These are phyloP conservation scores for Microcebus griseorufus DNA, from an alignment of 2,113 vertebrate species.

Conservation along the genomic window DNA sequence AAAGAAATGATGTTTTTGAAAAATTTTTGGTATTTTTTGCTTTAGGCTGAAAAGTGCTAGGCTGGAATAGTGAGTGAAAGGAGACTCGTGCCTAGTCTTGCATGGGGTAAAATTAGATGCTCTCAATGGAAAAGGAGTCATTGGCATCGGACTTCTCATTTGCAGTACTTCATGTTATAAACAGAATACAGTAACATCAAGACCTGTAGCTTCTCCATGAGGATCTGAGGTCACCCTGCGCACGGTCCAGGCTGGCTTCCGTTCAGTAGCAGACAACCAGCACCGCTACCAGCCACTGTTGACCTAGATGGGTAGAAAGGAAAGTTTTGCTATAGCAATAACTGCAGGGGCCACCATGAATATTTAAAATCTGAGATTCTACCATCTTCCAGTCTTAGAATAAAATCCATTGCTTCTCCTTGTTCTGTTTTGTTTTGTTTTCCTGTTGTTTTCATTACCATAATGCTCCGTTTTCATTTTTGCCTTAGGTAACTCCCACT, in stretches of 20 bases:
- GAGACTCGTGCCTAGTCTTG: not conserved
- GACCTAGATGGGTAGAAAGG: not conserved
- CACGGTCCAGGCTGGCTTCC: not conserved
- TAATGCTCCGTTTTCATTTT: not conserved
- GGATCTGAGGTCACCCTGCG: not conserved
- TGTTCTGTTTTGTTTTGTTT: not conserved
- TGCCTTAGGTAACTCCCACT: not conserved
- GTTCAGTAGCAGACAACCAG: not conserved
- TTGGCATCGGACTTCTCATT: not conserved
- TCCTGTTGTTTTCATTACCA: not conserved
- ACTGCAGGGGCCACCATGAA: not conserved
- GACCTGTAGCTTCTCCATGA: not conserved
- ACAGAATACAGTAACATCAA: not conserved
- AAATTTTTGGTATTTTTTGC: not conserved
- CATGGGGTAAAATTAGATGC: not conserved
- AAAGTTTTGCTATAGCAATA: not conserved
- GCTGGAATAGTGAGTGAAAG: not conserved
- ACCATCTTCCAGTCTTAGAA: not conserved
- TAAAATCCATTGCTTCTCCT: not conserved
- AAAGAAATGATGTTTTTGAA: not conserved
- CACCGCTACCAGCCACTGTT: not conserved
- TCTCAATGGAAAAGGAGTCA: no score
- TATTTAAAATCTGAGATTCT: not conserved
- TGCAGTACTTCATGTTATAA: not conserved
- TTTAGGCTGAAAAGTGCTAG: not conserved